Conservation (phyloP, 2,797 vertebrate genomes). For the Micrastur ruficollis region DNA sequence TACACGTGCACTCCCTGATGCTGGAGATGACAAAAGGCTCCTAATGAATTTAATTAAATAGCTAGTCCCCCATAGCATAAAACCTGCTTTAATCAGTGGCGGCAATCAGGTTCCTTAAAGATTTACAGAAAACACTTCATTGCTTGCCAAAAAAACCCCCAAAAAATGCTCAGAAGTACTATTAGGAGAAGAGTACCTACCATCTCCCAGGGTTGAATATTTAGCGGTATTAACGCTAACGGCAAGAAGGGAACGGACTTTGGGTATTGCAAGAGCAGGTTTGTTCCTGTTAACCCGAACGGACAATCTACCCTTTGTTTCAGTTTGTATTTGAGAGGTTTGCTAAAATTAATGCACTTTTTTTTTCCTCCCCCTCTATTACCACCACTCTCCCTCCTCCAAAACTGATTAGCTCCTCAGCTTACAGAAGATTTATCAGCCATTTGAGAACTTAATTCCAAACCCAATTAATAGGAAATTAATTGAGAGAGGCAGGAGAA, state of each 20-base stretch:
- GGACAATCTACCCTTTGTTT: background rate
- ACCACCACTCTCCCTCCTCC: background rate
- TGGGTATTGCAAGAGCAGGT: background rate
- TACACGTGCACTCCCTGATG: background rate
- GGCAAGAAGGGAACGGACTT: background rate
- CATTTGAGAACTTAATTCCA: constrained; percentile 15
- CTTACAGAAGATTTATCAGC: constrained; percentile 35
- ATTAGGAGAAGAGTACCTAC: background rate
- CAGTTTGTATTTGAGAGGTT: background rate
- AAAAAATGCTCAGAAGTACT: background rate
- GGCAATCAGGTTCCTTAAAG: background rate
- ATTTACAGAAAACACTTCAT: background rate
- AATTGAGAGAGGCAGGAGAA: constrained; percentile 13
- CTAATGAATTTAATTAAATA: constrained; percentile 3
- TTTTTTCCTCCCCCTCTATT: background rate
- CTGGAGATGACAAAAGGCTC: background rate
- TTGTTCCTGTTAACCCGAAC: background rate
- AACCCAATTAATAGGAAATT: constrained; percentile 39
- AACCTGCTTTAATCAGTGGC: background rate
- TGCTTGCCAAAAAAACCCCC: background rate
- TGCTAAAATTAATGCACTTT: background rate
- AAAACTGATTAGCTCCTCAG: background rate
- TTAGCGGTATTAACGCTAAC: background rate
- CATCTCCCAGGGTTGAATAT: background rate
- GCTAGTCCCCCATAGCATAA: background rate